A percentile compares a stretch with the other conserved stretches of the same genome.
Evolutionary conservation across 2,888 invertebrate species (phyloP).

Genomic region (Sphinx pinastri): DNA sequence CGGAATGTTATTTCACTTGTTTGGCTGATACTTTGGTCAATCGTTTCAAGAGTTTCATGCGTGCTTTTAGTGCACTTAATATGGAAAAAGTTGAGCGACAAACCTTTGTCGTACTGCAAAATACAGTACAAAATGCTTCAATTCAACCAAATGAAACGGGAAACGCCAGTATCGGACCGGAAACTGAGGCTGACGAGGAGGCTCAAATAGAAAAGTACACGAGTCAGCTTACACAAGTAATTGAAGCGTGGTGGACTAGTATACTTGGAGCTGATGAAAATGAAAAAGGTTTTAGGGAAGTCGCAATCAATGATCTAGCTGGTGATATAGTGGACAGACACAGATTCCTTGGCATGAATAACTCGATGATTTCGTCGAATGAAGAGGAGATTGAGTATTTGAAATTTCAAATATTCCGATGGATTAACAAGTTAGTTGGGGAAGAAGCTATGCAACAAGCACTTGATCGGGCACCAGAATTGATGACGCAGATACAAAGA

Average conservation of each 20-base stretch:
- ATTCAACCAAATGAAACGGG: slow-evolving; percentile 30
- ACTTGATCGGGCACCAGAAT: slow-evolving; percentile 36
- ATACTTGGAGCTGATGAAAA: slow-evolving; percentile 36
- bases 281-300: slow-evolving; percentile 28
- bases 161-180: slow-evolving; percentile 34
- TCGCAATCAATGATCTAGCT: slow-evolving; percentile 34
- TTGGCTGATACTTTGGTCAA: slow-evolving; percentile 46
- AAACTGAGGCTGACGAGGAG: slow-evolving; percentile 42
- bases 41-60: slow-evolving; percentile 40
- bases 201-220: slow-evolving; percentile 45
- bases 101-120: slow-evolving; percentile 50
- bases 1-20: slow-evolving; percentile 44
- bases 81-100: slow-evolving; percentile 33
- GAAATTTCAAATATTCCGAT: slow-evolving; percentile 45
- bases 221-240: slow-evolving; percentile 50
- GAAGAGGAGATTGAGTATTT: slow-evolving; percentile 39
- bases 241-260: slow-evolving; percentile 60
- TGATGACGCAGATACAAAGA: slow-evolving; percentile 39
- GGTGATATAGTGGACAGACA: slow-evolving; percentile 35
- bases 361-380: slow-evolving; percentile 30
- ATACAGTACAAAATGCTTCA: slow-evolving; percentile 33
- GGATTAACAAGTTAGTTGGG: slow-evolving; percentile 41
- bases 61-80: slow-evolving; percentile 26
- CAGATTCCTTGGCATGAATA: slow-evolving; percentile 33
- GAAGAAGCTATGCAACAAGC: slow-evolving; percentile 35